Conservation (phyloP, 2,888 invertebrate genomes). For the Euproctis similis region DNA sequence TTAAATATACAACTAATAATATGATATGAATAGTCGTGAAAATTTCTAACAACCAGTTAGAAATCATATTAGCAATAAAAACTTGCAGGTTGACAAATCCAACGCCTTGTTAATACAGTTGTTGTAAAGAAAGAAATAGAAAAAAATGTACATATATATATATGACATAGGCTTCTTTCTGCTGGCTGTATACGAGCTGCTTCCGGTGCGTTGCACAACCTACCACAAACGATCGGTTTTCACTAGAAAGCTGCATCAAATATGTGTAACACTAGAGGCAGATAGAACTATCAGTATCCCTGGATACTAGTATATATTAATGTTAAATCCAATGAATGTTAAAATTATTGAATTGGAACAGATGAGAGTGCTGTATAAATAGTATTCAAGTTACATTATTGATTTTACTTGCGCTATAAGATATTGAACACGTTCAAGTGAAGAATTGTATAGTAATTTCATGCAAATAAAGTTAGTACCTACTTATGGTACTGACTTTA, state of each 20-base stretch:
- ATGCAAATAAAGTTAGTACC: too few species aligned
- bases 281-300: constrained; percentile 41
- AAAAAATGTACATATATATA: constrained; percentile 2
- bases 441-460: too few species aligned
- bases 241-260: constrained; percentile 64
- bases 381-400: too few species aligned
- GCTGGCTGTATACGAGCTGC: constrained; percentile 22
- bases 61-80: constrained; percentile 13
- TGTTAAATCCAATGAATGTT: constrained; percentile 20
- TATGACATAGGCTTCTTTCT: constrained; percentile 11
- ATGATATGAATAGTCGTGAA: too few species aligned
- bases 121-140: constrained; percentile 14
- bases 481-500: too few species aligned
- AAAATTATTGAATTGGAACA: constrained; percentile 13
- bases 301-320: constrained; percentile 18
- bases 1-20: too few species aligned
- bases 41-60: constrained; percentile 9
- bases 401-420: too few species aligned
- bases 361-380: constrained; percentile 4
- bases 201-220: constrained; percentile 62
- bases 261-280: constrained; percentile 62
- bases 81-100: constrained; percentile 7
- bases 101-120: constrained; percentile 12
- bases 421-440: too few species aligned
- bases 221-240: constrained; percentile 58